phyloP scores from a whole-genome alignment of 35 echinoderm and acorn worm genomes.

The Diadema setosum region DNA sequence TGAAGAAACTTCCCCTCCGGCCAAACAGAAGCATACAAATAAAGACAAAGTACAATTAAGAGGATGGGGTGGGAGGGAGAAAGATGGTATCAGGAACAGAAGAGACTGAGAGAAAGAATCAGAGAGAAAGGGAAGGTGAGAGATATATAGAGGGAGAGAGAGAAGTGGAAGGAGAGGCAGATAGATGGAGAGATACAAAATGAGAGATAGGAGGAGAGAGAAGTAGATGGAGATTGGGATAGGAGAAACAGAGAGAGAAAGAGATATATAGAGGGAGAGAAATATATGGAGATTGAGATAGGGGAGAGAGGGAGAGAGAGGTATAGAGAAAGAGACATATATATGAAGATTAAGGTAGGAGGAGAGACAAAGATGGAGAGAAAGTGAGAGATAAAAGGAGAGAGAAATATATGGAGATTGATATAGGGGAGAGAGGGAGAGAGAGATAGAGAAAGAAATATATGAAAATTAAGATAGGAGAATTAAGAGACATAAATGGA shows the following conservation, averaged over 20 bases:
- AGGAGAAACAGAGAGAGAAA: neutral
- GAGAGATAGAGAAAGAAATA: too few species aligned
- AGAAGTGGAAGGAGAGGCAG: neutral
- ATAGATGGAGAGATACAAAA: neutral
- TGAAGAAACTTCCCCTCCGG: too few species aligned
- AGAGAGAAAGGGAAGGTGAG: neutral
- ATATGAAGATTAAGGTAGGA: too few species aligned
- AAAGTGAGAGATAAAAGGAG: too few species aligned
- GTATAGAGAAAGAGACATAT: neutral
- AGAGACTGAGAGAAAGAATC: neutral
- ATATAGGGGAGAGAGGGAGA: too few species aligned
- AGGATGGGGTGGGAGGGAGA: too few species aligned
- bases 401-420: too few species aligned
- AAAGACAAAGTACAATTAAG: too few species aligned
- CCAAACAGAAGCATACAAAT: too few species aligned
- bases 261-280: neutral
- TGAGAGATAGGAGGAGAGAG: neutral
- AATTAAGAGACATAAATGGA: too few species aligned
- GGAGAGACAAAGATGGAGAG: too few species aligned
- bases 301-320: neutral
- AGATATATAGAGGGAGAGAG: neutral
- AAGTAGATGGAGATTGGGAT: neutral
- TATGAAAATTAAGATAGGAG: too few species aligned
- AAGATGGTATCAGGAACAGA: neutral
- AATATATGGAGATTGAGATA: neutral